Conservation (phyloP, 2,888 invertebrate genomes). For the Dynastes grantii region DNA sequence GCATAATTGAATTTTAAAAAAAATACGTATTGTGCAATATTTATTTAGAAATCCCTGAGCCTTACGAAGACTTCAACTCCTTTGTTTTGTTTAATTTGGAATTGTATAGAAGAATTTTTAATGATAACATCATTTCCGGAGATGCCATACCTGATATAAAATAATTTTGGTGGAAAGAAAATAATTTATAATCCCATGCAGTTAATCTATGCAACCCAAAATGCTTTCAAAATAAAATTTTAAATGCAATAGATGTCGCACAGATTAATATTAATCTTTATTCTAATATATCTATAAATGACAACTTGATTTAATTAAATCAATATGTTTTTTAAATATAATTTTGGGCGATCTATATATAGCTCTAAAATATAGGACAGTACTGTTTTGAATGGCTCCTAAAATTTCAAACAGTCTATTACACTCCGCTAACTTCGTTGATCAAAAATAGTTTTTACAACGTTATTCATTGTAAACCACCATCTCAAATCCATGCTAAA, state of each 20-base stretch:
- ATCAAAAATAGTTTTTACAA: conserved; percentile 38
- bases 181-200: too few relatives aligned
- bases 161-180: too few relatives aligned
- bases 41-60: neutral
- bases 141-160: conserved; percentile 10
- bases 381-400: neutral
- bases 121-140: conserved; percentile 9
- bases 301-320: too few relatives aligned
- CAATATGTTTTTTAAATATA: too few relatives aligned
- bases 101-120: conserved; percentile 24
- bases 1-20: conserved; percentile 34
- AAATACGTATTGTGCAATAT: conserved; percentile 33
- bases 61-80: conserved; percentile 1
- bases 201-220: too few relatives aligned
- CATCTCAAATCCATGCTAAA: conserved; percentile 9
- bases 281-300: too few relatives aligned
- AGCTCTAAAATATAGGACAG: neutral
- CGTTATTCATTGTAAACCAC: conserved; percentile 2
- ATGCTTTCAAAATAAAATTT: too few relatives aligned
- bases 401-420: conserved; percentile 7
- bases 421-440: neutral
- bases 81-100: conserved; percentile 35
- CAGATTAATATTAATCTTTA: too few relatives aligned
- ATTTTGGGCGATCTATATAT: neutral
- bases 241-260: too few relatives aligned